These are phyloP conservation scores for Trematocara marginatum DNA, from an alignment of 2,113 vertebrate genomes.

Conservation along the genomic window DNA sequence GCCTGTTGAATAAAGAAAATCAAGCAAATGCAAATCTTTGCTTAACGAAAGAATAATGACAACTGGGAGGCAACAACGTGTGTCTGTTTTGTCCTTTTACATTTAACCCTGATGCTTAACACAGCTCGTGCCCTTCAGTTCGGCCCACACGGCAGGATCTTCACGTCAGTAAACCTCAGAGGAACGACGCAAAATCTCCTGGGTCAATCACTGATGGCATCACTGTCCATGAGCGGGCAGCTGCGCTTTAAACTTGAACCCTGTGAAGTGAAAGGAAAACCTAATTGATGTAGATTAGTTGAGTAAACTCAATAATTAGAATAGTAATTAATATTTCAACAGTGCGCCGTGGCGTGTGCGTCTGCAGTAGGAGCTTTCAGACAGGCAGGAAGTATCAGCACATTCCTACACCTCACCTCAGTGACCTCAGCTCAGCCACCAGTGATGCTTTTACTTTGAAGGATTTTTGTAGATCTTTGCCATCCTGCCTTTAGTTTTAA, in stretches of 20 bases:
- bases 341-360: not conserved
- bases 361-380: slow-evolving; percentile 15
- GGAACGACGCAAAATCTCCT: not conserved
- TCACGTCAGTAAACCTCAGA: not conserved
- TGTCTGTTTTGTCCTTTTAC: not conserved
- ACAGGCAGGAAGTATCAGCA: not conserved
- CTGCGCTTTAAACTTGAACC: not conserved
- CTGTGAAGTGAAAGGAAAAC: not conserved
- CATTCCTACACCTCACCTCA: slow-evolving; percentile 14
- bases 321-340: not conserved
- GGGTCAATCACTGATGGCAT: not conserved
- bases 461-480: not conserved
- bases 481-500: not conserved
- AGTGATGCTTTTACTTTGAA: not conserved
- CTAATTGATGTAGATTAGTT: not conserved
- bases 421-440: not conserved
- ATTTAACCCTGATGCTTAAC: not conserved
- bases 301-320: not conserved
- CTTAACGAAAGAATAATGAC: not conserved
- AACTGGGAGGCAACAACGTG: not conserved
- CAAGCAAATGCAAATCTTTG: not conserved
- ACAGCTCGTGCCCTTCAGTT: not conserved
- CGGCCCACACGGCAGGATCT: not conserved
- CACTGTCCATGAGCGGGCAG: not conserved
- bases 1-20: not conserved